Base-by-base conservation (phyloP, 2,888 invertebrate species). In the Globia sparganii region DNA sequence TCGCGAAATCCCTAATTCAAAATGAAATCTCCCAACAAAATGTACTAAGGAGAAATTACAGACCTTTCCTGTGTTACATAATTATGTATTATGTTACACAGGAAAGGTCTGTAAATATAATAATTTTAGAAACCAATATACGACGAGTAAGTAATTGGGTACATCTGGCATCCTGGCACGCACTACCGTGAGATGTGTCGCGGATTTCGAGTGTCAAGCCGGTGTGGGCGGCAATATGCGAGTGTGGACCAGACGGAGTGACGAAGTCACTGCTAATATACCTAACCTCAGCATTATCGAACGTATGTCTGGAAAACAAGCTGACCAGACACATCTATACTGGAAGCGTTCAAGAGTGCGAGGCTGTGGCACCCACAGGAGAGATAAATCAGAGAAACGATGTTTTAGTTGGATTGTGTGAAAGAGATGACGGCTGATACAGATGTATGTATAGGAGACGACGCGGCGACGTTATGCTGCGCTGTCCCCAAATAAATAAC, bases 141-240 rank as follows among this genome's bases (percentile, higher is more conserved):
- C 37, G n/a, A 25, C 40, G 65, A 56, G 46, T 56, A 56, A 61
- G 31, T 78, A 78, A 78, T 67, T 84, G 84, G 62, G 56, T 84
- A 78, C 80, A 78, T 80, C 69, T 80, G 80, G 84, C 66, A 46
- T 78, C 59, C 84, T 61, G 40, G 46, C 61, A 78, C 79, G 78
- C 84, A 80, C 79, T 83, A 61, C 61, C 84, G 79, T 78, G 79
- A 70, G 64, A 78, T 65, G 9, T 70, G 83, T 77, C 58, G 84
- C 61, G 40, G 66, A 84, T 78, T 79, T 80, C 46, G 78, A 61
- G 46, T 43, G 58, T 31, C 58, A 80, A 43, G n/a, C 58, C 46
- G 18, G 65, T 70, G 80, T 80, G 70, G 80, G 84, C 66, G 80
- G 65, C 59, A 78, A 83, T 58, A 66, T 66, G 46, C 43, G 56